A percentile compares a stretch with the other conserved stretches of the same genome.
Conservation (phyloP, 2,113 vertebrate species). For the Chloebia gouldiae region DNA sequence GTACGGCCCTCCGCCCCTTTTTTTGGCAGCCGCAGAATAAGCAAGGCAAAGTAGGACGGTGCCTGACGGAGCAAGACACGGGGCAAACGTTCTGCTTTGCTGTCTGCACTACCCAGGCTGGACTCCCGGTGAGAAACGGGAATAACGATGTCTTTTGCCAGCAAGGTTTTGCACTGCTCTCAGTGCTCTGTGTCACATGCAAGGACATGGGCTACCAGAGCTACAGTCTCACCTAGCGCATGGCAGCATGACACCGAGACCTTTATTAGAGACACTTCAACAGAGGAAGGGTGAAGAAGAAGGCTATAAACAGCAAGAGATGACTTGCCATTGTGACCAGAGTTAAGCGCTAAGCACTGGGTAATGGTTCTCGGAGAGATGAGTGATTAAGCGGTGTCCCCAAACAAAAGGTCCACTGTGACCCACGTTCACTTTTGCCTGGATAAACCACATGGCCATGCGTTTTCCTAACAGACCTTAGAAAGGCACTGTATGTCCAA, state of each 20-base stretch:
- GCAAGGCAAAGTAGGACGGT: neutral
- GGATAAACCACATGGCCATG: neutral
- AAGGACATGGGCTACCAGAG: neutral
- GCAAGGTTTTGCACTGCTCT: neutral
- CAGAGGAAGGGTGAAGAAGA: neutral
- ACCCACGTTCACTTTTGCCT: neutral
- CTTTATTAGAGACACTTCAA: neutral
- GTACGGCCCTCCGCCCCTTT: accelerated
- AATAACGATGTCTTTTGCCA: neutral
- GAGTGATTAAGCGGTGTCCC: neutral
- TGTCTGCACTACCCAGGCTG: neutral
- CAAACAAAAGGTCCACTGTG: neutral
- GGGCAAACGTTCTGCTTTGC: neutral
- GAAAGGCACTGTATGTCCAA: neutral
- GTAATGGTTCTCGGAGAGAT: neutral
- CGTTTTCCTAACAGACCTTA: neutral
- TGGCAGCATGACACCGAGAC: neutral
- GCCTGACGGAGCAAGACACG: neutral
- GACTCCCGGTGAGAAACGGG: neutral
- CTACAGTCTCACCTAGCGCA: accelerated
- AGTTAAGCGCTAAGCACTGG: neutral
- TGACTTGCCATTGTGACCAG: neutral
- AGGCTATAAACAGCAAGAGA: neutral
- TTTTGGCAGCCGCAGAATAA: neutral
- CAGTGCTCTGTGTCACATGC: neutral